Base-by-base conservation (phyloP, 2,888 invertebrate species). In the Ischnura elegans region DNA sequence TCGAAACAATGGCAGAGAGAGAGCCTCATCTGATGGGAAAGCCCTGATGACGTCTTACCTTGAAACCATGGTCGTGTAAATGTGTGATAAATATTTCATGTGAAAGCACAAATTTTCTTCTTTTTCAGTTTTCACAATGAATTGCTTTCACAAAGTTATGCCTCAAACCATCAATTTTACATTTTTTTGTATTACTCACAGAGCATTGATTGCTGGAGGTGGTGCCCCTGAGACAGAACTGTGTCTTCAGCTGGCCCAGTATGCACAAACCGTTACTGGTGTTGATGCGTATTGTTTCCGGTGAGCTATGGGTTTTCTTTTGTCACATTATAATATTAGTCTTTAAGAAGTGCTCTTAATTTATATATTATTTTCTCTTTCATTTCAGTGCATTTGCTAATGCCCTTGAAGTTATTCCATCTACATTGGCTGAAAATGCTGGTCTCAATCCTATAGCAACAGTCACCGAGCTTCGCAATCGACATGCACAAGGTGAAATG, bases 161-260 rank as follows among this genome's bases (percentile, higher is more conserved):
- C n/a, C n/a, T n/a, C n/a, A n/a, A n/a, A n/a, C n/a, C n/a, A n/a
- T n/a, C n/a, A n/a, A n/a, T n/a, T n/a, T n/a, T 86, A 47, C 93
- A 87, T 6, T n/a, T n/a, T n/a, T n/a, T n/a, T n/a, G n/a, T n/a
- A n/a, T n/a, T n/a, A n/a, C n/a, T n/a, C n/a, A n/a, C 94, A 97
- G 98, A 94, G 98, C 98, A 87, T 96, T 99, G 95, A 97, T 99
- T 96, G 98, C 99, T 93, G 99, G 99, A 94, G 99, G 99, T 93
- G 99, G 99, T 87, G 99, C 99, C 25, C 99, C 99, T 6, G 99
- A 99, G 96, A 99, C 99, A 94, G 99, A 99, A 96, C 97, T 99
- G 94, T 98, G 99, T 0, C 96, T 99, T 51, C 97, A 97, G 94
- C 96, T 99, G 93, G 97, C 98, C 13, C 97, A 98, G 43, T 97